phyloP scores from a whole-genome alignment of 2,797 vertebrate genomes.

The Urophycis tenuis region DNA sequence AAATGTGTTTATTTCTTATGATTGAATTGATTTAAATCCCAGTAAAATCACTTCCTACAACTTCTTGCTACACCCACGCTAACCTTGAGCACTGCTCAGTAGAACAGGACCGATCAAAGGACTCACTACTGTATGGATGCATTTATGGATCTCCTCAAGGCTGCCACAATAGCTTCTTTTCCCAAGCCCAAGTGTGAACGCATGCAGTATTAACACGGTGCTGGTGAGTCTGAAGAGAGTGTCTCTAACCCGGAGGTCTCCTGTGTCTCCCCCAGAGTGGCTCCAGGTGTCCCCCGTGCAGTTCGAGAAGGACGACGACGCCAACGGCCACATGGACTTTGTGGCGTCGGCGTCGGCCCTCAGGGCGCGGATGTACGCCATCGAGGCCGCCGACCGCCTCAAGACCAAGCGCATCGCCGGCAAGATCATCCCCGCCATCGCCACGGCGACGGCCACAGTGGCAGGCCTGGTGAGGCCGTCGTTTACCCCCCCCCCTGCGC shows the following conservation, averaged over 20 bases:
- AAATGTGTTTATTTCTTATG: too few species aligned
- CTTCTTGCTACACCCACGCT: background rate
- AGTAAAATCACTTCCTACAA: background rate
- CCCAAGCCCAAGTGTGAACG: background rate
- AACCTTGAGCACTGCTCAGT: background rate
- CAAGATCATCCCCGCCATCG: constrained; percentile 97
- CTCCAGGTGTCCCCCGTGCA: constrained; percentile 79
- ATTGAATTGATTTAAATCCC: background rate
- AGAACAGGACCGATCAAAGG: background rate
- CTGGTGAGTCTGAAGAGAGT: background rate
- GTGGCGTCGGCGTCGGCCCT: constrained; percentile 87
- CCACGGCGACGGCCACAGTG: constrained; percentile 93
- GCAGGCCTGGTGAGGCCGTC: constrained; percentile 86
- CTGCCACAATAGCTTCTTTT: background rate
- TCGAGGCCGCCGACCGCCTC: constrained; percentile 88
- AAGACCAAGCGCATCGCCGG: constrained; percentile 97
- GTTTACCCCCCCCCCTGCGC: too few species aligned
- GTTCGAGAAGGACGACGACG: constrained; percentile 95
- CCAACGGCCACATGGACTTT: constrained; percentile 91
- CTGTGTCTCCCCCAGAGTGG: constrained; percentile 60
- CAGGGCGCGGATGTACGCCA: constrained; percentile 90
- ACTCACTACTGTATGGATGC: background rate
- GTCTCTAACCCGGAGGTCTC: background rate
- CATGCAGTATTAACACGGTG: background rate
- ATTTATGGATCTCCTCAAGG: background rate